Conservation (phyloP, 2,888 invertebrate genomes). For the Octodonta nipae region DNA sequence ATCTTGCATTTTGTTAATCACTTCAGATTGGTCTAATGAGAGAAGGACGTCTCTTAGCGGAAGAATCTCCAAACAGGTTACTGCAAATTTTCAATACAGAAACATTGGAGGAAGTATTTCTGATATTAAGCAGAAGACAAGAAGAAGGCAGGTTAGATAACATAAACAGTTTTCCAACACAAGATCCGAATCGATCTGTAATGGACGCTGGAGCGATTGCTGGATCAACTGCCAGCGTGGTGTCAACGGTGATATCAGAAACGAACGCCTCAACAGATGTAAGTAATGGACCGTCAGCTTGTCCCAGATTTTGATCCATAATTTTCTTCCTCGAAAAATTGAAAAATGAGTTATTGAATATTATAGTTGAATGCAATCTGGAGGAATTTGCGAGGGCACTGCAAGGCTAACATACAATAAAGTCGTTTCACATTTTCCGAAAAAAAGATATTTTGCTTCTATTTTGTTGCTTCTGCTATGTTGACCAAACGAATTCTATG, state of each 20-base stretch:
- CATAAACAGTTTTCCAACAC: conserved; percentile 10
- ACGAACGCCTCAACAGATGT: conserved; percentile 23
- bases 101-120: conserved; percentile 76
- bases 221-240: conserved; percentile 15
- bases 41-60: conserved; percentile 71
- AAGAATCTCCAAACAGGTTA: conserved; percentile 64
- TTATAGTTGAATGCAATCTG: too few species aligned
- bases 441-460: too few species aligned
- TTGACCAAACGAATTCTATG: too few species aligned
- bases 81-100: conserved; percentile 54
- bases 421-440: too few species aligned
- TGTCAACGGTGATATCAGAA: conserved; percentile 17
- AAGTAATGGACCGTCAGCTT: conserved; percentile 6
- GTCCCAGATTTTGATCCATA: too few species aligned
- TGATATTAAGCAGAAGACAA: conserved; percentile 60
- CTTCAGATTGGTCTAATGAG: conserved; percentile 81
- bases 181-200: conserved; percentile 15
- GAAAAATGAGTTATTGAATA: too few species aligned
- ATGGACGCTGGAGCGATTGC: conserved; percentile 6
- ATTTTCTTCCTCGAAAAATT: too few species aligned
- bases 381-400: too few species aligned
- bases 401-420: too few species aligned
- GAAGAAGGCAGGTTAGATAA: conserved; percentile 30
- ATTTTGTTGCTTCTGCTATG: too few species aligned
- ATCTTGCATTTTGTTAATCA: too few species aligned